Conservation (phyloP, 2,113 vertebrate species). For the Pollachius pollachius region DNA sequence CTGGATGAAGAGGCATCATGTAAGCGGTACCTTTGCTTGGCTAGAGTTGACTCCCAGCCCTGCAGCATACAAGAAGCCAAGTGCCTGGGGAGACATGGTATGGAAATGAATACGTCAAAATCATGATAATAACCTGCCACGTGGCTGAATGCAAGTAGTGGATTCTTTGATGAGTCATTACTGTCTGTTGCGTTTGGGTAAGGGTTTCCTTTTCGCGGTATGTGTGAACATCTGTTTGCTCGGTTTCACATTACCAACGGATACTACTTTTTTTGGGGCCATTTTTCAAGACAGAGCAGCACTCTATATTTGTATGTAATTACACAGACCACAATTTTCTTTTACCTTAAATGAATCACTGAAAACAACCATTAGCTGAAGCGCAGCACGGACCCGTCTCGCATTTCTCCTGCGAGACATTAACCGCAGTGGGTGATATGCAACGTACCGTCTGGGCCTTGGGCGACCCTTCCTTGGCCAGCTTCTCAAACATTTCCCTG, state of each 20-base stretch:
- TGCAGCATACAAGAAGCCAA: conserved; percentile 95
- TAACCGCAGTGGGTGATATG: neutral
- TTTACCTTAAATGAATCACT: no score
- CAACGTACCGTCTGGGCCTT: conserved; percentile 88
- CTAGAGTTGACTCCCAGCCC: conserved; percentile 96
- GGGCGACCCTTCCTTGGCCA: conserved; percentile 90
- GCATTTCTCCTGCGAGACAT: neutral
- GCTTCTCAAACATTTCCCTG: conserved; percentile 88
- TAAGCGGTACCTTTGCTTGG: conserved; percentile 91
- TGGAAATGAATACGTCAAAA: neutral
- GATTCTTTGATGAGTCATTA: no score
- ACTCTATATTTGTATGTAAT: neutral
- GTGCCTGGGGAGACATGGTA: conserved; percentile 76
- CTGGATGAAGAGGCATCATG: neutral
- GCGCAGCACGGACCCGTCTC: neutral
- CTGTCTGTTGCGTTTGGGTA: neutral
- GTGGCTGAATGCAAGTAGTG: no score
- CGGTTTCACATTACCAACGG: no score
- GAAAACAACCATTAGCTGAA: no score
- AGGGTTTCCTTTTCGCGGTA: no score
- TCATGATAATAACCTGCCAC: no score
- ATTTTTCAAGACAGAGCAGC: no score
- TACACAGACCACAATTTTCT: neutral
- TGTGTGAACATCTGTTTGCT: no score
- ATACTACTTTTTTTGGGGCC: no score